These are phyloP conservation scores for Pluvialis apricaria DNA, from an alignment of 2,113 vertebrate species.

Conservation along the genomic window DNA sequence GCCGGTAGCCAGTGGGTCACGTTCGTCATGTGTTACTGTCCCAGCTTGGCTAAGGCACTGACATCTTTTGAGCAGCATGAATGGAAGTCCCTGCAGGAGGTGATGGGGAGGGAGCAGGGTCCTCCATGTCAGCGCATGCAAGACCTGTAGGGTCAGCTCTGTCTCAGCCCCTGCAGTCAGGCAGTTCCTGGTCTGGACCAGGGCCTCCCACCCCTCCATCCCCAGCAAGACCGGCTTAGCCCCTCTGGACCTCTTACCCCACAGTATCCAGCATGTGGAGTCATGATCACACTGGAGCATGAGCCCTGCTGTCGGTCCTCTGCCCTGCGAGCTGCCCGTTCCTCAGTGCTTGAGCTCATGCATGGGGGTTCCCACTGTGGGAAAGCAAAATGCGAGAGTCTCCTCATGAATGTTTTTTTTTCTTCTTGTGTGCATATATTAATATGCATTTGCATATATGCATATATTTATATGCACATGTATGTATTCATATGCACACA, in stretches of 20 bases:
- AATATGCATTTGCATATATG: background rate
- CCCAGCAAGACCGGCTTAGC: background rate
- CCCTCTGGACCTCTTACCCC: background rate
- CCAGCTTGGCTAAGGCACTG: background rate
- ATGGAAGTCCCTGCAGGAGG: background rate
- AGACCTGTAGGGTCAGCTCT: background rate
- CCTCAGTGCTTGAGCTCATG: rapidly evolving
- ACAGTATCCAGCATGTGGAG: background rate
- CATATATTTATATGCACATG: background rate
- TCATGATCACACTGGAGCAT: rapidly evolving
- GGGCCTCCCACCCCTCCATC: background rate
- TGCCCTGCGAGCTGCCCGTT: rapidly evolving
- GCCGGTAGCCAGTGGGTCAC: background rate
- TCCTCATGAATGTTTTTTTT: background rate
- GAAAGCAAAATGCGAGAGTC: background rate
- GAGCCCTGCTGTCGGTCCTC: background rate
- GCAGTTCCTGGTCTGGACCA: background rate
- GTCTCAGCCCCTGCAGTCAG: background rate
- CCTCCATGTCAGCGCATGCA: rapidly evolving
- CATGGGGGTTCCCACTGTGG: background rate
- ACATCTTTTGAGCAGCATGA: background rate
- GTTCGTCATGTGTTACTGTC: background rate
- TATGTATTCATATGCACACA: background rate
- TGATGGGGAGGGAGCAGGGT: background rate
- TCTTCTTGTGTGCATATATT: background rate